Base-by-base conservation (phyloP, 2,888 invertebrate species). In the Lasioglossum lativentre region DNA sequence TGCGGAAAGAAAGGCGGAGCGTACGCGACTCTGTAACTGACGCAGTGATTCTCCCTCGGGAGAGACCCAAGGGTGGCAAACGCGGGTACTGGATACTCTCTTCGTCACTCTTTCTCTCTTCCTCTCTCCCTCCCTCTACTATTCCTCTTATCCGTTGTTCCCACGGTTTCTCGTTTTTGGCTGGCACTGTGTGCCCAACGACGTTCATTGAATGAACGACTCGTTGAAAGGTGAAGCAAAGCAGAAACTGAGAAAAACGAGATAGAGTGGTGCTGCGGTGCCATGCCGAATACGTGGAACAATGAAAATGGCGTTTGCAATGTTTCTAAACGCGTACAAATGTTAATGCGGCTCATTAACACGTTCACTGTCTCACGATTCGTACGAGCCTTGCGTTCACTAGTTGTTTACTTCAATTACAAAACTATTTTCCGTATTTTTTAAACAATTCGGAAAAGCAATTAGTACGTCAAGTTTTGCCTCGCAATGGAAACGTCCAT, bases 21-120 rank as follows among this genome's bases (percentile, higher is more conserved):
- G 80, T 71, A 77, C 82, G 75, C 83, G 81, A 84, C 78, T 85
- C 82, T 47, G 84, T 81, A 88, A 88, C 85, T 73, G 86, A 84
- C 90, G 80, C 83, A 81, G 72, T 80, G 88, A 89, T 90, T 90
- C 80, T 84, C 76, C 81, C 87, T 42, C 0, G 73, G 70, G 86
- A 76, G 59, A 78, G 45, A 38, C 80, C 63, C 73, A 78, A 78
- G 77, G 82, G 85, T 89, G 85, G 76, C 68, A 76, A 83, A 82
- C 79, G 74, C 47, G 72, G 72, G 80, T 77, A 85, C 47, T n/a
- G 66, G 72, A 19, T 34, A 34, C 66, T 34, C 66, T 66, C 66
- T 30, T 19, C 8, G 2, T 34, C 30, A 34, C 19, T 66, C 34
- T 34, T 6, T 66, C 1, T 34, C 19, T 19, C 34, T 34, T 0